Percentiles rank a stretch among this genome's conserved stretches.
phyloP scores from a whole-genome alignment of 2,797 vertebrate species.

The Lacerta viridis region DNA sequence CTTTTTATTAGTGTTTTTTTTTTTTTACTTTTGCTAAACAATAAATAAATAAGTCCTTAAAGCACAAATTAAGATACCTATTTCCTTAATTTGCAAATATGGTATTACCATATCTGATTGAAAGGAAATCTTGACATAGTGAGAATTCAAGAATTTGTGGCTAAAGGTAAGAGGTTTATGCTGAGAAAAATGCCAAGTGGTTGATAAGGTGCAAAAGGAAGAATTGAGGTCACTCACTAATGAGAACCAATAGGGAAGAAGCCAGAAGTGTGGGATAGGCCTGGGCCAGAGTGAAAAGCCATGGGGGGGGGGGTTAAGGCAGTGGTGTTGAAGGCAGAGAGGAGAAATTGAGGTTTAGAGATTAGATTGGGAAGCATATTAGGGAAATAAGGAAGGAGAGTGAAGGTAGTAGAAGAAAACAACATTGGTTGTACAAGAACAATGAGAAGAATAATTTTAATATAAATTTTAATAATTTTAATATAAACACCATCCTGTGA shows the following conservation, averaged over 20 bases:
- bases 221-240: background rate
- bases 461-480: too few relatives aligned
- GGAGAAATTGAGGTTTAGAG: background rate
- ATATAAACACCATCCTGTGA: background rate
- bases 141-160: background rate
- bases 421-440: background rate
- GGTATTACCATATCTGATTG: background rate
- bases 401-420: background rate
- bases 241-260: background rate
- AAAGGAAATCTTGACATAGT: background rate
- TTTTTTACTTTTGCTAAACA: background rate
- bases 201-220: background rate
- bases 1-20: too few relatives aligned
- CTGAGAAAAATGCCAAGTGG: background rate
- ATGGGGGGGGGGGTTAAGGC: background rate
- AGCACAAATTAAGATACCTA: background rate
- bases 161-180: background rate
- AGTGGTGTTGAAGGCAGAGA: background rate
- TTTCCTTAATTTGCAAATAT: background rate
- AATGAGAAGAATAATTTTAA: too few relatives aligned
- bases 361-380: background rate
- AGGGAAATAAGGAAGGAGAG: background rate
- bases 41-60: too few relatives aligned
- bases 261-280: background rate
- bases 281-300: background rate